Evolutionary conservation across 1,140 invertebrate genomes (phyloP), one percentile per base, ranked within the genome.

Genomic region (Acromyrmex echinatior): DNA sequence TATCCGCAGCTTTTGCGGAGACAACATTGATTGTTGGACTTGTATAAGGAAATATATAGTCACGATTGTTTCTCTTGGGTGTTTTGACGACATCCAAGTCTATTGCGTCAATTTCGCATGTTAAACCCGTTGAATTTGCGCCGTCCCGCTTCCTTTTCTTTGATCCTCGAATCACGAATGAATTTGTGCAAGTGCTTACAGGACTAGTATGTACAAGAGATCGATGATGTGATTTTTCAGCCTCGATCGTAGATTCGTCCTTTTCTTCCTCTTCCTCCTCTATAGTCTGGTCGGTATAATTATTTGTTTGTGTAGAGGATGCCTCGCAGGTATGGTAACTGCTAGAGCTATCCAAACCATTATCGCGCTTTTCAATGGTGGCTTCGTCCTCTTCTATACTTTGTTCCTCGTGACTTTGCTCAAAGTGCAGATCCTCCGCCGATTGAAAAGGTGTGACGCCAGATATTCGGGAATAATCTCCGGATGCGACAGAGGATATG

Each of bases 31-130:
- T 28, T 0, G 62, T 58, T 6, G 92, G 92, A 74, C 91, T 94
- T 28, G 79, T 81, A 60, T 79, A 87, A 6, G 78, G 62, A 39
- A 92, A 93, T n/a, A 90, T 90, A 1, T 81, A 58, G 2, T 91
- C 90, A 9, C 92, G 89, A 74, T 95, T 95, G 85, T 96, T 96
- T 45, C 96, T 94, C 87, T 97, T 97, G 0, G 96, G 96, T 10
- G 96, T 97, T 28, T 95, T 95, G 74, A 96, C 95, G 35, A 95
- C 89, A 87, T 96, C 95, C 25, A 96, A 89, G 35, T 96, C 96
- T 28, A 97, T 93, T 1, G 96, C 95, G 91, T 96, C 96, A 28
- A 97, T 97, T 92, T 97, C 97, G 88, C 97, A 96, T 0, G 97
- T 97, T 0, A 97, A 93, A 0, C 97, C 97, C 62, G 97, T 97